phyloP scores from a whole-genome alignment of 1,140 invertebrate genomes.

The Brachionus koreanus region DNA sequence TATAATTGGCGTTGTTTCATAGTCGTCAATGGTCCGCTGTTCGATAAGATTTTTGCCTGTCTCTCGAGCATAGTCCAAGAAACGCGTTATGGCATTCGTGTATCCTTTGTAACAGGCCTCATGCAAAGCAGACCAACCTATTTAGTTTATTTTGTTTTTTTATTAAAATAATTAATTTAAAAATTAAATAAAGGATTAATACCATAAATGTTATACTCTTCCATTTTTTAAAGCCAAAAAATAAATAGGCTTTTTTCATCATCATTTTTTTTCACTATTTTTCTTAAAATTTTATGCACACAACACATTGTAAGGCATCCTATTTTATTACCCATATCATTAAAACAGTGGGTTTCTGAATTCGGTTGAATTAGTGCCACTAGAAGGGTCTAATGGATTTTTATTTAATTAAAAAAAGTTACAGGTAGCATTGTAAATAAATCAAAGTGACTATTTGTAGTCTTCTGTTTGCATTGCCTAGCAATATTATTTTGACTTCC shows the following conservation, averaged over 20 bases:
- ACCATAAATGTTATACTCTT: constrained; percentile 43
- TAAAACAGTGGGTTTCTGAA: neutral
- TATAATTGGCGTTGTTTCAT: constrained; percentile 24
- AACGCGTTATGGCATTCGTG: constrained; percentile 2
- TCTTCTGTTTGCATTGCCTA: neutral
- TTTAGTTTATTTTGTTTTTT: neutral
- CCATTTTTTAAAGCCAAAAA: constrained; percentile 18
- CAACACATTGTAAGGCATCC: neutral
- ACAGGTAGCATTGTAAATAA: neutral
- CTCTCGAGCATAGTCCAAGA: constrained; percentile 31
- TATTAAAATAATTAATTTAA: neutral
- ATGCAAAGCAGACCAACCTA: constrained; percentile 30
- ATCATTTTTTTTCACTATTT: neutral
- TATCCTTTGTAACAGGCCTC: constrained; percentile 44
- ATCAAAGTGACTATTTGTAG: neutral
- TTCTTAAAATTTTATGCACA: neutral
- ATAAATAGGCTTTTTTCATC: neutral
- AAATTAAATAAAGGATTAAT: neutral
- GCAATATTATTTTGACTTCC: neutral
- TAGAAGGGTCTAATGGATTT: neutral
- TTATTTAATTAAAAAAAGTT: neutral
- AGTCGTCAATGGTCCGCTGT: constrained; percentile 2
- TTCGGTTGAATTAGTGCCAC: neutral
- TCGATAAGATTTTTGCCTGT: constrained; percentile 38
- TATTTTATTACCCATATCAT: neutral